These are phyloP conservation scores for Trimorus sp. DNA, from an alignment of 2,888 invertebrate species.

Conservation along the genomic window DNA sequence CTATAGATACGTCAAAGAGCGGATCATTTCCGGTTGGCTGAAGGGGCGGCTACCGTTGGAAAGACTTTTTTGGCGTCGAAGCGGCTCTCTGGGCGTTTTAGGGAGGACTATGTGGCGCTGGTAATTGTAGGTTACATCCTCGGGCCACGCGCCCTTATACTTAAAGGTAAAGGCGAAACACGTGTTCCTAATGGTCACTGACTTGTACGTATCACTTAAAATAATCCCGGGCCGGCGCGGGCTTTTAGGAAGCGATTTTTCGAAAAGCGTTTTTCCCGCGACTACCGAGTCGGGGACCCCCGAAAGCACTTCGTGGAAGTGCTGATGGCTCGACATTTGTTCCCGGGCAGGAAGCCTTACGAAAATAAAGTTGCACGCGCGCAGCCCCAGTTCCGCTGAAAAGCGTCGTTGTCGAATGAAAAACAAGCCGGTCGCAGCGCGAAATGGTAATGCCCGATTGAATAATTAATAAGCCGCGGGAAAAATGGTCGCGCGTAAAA, in stretches of 20 bases:
- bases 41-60: slow-evolving; percentile 65
- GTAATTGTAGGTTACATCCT: slow-evolving; percentile 70
- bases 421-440: background rate
- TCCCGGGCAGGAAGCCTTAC: too few relatives aligned
- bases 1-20: slow-evolving; percentile 51
- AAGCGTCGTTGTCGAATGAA: too few relatives aligned
- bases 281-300: too few relatives aligned
- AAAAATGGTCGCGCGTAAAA: slow-evolving; percentile 27
- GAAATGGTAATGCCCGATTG: background rate
- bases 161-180: slow-evolving; percentile 67
- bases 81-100: slow-evolving; percentile 61
- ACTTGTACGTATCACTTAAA: slow-evolving; percentile 61
- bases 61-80: slow-evolving; percentile 60
- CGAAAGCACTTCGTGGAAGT: too few relatives aligned
- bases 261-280: background rate
- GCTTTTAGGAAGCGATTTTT: background rate
- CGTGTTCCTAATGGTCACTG: slow-evolving; percentile 67
- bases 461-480: slow-evolving; percentile 14
- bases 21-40: slow-evolving; percentile 63
- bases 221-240: slow-evolving; percentile 30
- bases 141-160: slow-evolving; percentile 69
- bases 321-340: too few relatives aligned
- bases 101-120: slow-evolving; percentile 67
- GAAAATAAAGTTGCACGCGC: too few relatives aligned
- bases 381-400: too few relatives aligned